These are phyloP conservation scores for Pseudomyrmex dendroicus DNA, from an alignment of 1,140 invertebrate species.

Conservation along the genomic window DNA sequence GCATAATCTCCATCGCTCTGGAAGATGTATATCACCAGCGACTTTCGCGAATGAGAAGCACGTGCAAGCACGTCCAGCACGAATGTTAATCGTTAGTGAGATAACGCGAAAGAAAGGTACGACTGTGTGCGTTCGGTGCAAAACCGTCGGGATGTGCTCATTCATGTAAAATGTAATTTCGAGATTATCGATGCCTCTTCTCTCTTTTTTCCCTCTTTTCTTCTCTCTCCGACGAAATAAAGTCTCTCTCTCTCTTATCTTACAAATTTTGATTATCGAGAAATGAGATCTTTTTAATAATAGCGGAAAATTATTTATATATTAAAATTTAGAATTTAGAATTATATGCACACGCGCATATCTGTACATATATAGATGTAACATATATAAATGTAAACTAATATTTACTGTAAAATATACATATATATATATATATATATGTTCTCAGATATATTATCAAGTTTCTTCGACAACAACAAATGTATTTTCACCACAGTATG, in stretches of 20 bases:
- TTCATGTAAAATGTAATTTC: too few relatives aligned
- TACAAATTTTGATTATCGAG: not conserved
- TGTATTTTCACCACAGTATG: not conserved
- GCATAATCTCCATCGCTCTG: slow-evolving; percentile 31
- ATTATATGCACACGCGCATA: too few relatives aligned
- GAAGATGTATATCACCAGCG: slow-evolving; percentile 37
- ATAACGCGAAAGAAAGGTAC: not conserved
- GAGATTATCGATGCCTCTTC: too few relatives aligned
- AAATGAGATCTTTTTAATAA: not conserved
- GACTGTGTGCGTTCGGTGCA: not conserved
- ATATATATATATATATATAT: not conserved
- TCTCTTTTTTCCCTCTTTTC: too few relatives aligned
- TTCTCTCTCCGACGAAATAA: too few relatives aligned
- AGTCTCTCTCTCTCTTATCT: too few relatives aligned
- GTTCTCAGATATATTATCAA: not conserved
- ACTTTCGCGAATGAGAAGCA: slow-evolving; percentile 30
- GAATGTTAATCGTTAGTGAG: slow-evolving; percentile 21
- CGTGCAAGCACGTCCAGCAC: slow-evolving; percentile 14
- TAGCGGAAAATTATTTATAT: too few relatives aligned
- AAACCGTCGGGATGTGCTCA: not conserved
- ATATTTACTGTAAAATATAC: too few relatives aligned
- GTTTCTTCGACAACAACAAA: not conserved
- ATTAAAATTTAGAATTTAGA: too few relatives aligned
- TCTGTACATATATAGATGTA: too few relatives aligned
- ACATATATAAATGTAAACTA: too few relatives aligned